Conservation (phyloP, 2,888 invertebrate genomes). For the Ophion obscuratus region DNA sequence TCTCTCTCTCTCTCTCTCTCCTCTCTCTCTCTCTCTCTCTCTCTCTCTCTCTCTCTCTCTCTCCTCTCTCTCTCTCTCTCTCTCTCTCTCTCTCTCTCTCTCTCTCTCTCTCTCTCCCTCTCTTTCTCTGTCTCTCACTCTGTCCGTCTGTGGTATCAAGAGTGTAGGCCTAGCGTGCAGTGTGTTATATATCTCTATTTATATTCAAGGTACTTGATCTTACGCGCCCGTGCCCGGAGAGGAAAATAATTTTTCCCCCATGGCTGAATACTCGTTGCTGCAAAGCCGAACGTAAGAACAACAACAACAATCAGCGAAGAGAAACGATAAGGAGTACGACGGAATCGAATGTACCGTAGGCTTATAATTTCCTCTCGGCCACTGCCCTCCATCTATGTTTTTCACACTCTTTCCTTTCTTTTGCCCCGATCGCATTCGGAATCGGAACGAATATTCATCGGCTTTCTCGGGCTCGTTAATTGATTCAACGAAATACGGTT, state of each 20-base stretch:
- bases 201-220: conserved; percentile 31
- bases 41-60: conserved; percentile 28
- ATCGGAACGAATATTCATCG: conserved; percentile 1
- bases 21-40: no score
- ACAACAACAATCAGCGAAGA: conserved; percentile 69
- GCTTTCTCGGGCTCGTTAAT: not conserved
- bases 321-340: conserved; percentile 9
- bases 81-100: not conserved
- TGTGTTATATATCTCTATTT: conserved; percentile 26
- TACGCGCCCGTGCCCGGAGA: conserved; percentile 29
- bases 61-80: not conserved
- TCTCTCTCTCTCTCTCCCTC: no score
- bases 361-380: conserved; percentile 49
- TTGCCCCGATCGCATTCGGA: not conserved
- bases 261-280: conserved; percentile 79
- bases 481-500: not conserved
- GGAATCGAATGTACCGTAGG: conserved; percentile 71
- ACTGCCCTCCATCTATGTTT: conserved; percentile 56
- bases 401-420: conserved; percentile 14
- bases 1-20: no score
- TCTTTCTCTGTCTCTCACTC: conserved; percentile 17
- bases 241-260: conserved; percentile 70
- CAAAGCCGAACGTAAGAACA: conserved; percentile 79
- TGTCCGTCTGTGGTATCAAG: conserved; percentile 46
- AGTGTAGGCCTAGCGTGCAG: conserved; percentile 13